phyloP scores from a whole-genome alignment of 1,140 invertebrate genomes.

The Theocolax elegans region DNA sequence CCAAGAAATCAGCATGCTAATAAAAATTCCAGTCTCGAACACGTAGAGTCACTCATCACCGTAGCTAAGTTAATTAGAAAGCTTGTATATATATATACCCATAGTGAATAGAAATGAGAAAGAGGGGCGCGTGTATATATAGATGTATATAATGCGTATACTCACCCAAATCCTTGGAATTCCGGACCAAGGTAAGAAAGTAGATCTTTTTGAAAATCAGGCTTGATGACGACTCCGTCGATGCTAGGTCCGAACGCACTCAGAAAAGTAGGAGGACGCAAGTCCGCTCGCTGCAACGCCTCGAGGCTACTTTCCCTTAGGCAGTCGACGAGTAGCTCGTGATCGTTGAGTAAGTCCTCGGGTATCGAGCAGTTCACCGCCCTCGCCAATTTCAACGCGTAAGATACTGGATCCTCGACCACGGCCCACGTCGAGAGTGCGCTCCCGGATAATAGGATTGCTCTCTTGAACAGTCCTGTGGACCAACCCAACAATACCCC shows the following conservation, averaged over 20 bases:
- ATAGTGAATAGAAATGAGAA: no score
- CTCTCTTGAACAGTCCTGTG: constrained; percentile 87
- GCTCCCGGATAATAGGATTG: constrained; percentile 91
- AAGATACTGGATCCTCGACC: constrained; percentile 88
- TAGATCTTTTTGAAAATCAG: constrained; percentile 80
- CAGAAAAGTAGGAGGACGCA: constrained; percentile 84
- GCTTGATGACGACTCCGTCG: constrained; percentile 87
- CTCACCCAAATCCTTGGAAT: constrained; percentile 73
- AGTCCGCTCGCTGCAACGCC: constrained; percentile 81
- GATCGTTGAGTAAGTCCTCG: constrained; percentile 80
- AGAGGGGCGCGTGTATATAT: no score
- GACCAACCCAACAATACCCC: no score
- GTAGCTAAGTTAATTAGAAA: neutral
- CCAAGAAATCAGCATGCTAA: neutral
- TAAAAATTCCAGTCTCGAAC: neutral
- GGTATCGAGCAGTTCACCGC: constrained; percentile 88
- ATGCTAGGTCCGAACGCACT: constrained; percentile 87
- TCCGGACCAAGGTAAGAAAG: constrained; percentile 77
- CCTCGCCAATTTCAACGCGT: constrained; percentile 84
- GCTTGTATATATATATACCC: no score
- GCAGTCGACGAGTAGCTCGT: constrained; percentile 85
- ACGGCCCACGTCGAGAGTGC: constrained; percentile 94
- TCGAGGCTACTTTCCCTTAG: constrained; percentile 80
- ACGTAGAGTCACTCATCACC: neutral
- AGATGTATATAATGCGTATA: neutral